Conservation (phyloP, 2,113 vertebrate genomes). For the Eulemur rufifrons region DNA sequence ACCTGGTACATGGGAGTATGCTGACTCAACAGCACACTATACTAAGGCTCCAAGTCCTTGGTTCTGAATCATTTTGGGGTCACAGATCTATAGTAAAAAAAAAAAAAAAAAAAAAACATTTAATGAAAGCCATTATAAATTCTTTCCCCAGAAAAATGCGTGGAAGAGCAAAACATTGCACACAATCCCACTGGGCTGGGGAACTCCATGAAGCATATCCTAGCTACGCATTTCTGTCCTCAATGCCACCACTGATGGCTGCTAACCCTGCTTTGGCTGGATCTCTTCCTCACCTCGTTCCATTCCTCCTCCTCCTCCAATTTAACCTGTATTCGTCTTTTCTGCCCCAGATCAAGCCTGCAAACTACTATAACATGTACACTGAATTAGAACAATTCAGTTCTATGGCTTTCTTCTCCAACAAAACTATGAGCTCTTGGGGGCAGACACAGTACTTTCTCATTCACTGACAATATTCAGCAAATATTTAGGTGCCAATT, state of each 20-base stretch:
- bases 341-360: background rate
- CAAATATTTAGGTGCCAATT: background rate
- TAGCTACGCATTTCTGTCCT: background rate
- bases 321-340: background rate
- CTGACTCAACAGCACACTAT: background rate
- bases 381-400: background rate
- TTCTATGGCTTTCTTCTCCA: background rate
- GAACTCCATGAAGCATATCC: background rate
- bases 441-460: background rate
- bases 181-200: background rate
- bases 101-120: background rate
- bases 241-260: background rate
- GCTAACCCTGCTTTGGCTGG: background rate
- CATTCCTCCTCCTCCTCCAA: background rate
- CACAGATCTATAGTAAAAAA: background rate
- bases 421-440: background rate
- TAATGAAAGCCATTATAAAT: background rate
- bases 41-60: background rate
- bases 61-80: background rate
- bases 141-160: background rate
- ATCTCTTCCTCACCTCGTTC: background rate
- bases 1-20: too few relatives aligned
- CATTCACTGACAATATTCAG: background rate
- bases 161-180: background rate
- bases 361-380: background rate